phyloP scores from a whole-genome alignment of 2,888 invertebrate genomes.

The Lingula anatina region DNA sequence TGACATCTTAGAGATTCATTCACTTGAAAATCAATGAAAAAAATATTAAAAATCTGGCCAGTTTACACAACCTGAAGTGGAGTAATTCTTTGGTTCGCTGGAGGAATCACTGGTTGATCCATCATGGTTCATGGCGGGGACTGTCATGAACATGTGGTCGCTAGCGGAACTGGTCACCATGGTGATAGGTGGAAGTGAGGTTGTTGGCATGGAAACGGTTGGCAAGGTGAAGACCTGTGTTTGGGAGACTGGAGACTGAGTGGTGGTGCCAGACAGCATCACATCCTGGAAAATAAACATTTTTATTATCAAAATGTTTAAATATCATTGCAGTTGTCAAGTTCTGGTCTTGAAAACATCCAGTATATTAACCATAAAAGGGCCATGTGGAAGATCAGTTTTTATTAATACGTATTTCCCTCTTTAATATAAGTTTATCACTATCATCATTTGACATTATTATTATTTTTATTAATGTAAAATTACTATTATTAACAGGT shows the following conservation, averaged over 20 bases:
- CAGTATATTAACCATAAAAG: too few relatives aligned
- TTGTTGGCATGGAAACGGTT: conserved; percentile 30
- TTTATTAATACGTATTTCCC: too few relatives aligned
- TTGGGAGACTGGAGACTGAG: conserved; percentile 48
- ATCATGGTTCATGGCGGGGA: conserved; percentile 29
- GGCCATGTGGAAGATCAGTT: too few relatives aligned
- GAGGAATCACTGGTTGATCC: too few relatives aligned
- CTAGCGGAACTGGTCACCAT: conserved; percentile 29
- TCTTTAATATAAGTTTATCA: neutral
- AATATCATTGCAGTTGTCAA: neutral
- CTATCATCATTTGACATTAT: neutral
- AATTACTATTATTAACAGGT: too few relatives aligned
- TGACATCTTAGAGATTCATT: too few relatives aligned
- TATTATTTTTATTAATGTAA: too few relatives aligned
- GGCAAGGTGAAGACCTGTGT: conserved; percentile 44
- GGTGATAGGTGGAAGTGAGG: conserved; percentile 33
- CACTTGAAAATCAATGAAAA: neutral
- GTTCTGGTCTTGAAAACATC: too few relatives aligned
- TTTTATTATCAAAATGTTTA: neutral
- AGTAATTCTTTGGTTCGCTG: too few relatives aligned
- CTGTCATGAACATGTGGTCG: conserved; percentile 44
- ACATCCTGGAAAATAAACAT: conserved; percentile 40
- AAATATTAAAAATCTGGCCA: conserved; percentile 1
- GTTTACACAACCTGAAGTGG: conserved; percentile 10
- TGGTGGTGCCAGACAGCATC: conserved; percentile 49